A percentile compares a stretch with the other conserved stretches of the same genome.
phyloP scores from a whole-genome alignment of 2,888 invertebrate genomes.

The Lepas anatifera region DNA sequence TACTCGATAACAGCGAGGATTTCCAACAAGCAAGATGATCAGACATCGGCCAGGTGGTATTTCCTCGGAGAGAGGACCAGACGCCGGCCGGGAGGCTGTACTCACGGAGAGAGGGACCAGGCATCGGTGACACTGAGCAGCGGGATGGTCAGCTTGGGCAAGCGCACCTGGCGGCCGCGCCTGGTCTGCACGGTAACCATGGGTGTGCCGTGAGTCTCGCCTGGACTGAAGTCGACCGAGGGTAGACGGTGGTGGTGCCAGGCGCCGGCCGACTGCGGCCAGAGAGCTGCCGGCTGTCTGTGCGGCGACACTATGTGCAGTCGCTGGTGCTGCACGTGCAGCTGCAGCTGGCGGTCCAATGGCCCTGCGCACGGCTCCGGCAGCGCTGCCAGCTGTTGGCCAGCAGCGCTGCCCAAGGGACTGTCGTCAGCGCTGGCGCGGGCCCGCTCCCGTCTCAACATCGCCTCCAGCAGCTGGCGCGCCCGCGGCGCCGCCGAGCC shows the following conservation, averaged over 20 bases:
- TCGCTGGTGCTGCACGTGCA: not conserved
- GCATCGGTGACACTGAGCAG: conserved; percentile 30
- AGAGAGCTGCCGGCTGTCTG: not conserved
- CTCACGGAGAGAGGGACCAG: not conserved
- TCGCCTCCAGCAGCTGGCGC: not conserved
- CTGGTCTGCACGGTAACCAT: conserved; percentile 44
- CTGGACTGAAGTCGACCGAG: conserved; percentile 67
- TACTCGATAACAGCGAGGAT: too few species aligned
- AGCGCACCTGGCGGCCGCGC: conserved; percentile 56
- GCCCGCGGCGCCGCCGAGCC: not conserved
- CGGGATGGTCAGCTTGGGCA: conserved; percentile 60
- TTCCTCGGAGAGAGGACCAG: too few species aligned
- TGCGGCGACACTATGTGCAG: not conserved
- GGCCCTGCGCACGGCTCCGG: not conserved
- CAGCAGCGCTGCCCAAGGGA: conserved; percentile 38
- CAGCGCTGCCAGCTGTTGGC: not conserved
- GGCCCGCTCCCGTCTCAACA: not conserved
- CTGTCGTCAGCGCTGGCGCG: conserved; percentile 42
- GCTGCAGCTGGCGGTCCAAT: not conserved
- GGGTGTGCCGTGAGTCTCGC: conserved; percentile 43
- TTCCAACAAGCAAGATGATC: too few species aligned
- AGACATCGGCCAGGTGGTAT: too few species aligned
- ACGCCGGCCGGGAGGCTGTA: not conserved
- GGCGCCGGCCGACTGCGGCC: conserved; percentile 16
- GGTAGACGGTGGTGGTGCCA: conserved; percentile 43